Percentiles rank a stretch among this genome's conserved stretches.
phyloP scores from a whole-genome alignment of 1,140 invertebrate genomes.

The Orussus abietinus region DNA sequence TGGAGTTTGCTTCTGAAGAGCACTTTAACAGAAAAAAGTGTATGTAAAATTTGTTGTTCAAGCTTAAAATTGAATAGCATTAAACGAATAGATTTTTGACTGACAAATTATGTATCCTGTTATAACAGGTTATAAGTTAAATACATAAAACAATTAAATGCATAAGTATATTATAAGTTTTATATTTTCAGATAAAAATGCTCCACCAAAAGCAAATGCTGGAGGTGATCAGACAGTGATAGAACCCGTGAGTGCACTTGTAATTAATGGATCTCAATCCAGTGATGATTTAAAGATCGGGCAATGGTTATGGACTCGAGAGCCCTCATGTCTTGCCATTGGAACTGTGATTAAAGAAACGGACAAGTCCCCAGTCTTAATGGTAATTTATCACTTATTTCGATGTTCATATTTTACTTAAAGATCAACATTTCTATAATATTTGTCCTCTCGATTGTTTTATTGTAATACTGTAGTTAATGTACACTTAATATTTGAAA shows the following conservation, averaged over 20 bases:
- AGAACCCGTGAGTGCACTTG: constrained; percentile 70
- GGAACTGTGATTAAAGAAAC: constrained; percentile 74
- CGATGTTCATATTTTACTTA: constrained; percentile 7
- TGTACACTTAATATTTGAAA: background rate
- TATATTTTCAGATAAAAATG: constrained; percentile 73
- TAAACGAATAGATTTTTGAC: too few species aligned
- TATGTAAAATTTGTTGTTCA: too few species aligned
- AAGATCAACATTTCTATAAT: constrained; percentile 10
- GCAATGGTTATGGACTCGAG: constrained; percentile 80
- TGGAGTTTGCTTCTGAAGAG: too few species aligned
- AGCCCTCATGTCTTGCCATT: constrained; percentile 76
- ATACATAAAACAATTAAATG: constrained; percentile 8
- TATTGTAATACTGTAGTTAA: constrained; percentile 1
- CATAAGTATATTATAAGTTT: constrained; percentile 14
- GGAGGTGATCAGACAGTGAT: constrained; percentile 77
- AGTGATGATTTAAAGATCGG: constrained; percentile 84
- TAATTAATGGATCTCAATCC: constrained; percentile 81
- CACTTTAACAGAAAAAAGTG: too few species aligned
- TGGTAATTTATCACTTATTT: constrained; percentile 53
- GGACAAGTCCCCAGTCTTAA: constrained; percentile 70
- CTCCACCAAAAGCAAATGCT: constrained; percentile 80
- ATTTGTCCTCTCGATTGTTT: background rate
- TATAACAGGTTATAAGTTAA: constrained; percentile 5
- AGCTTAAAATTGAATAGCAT: too few species aligned
- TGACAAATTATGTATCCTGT: background rate